Evolutionary conservation across 2,888 invertebrate genomes (phyloP), one percentile per base, ranked within the genome.

Genomic region (Chironomus riparius): DNA sequence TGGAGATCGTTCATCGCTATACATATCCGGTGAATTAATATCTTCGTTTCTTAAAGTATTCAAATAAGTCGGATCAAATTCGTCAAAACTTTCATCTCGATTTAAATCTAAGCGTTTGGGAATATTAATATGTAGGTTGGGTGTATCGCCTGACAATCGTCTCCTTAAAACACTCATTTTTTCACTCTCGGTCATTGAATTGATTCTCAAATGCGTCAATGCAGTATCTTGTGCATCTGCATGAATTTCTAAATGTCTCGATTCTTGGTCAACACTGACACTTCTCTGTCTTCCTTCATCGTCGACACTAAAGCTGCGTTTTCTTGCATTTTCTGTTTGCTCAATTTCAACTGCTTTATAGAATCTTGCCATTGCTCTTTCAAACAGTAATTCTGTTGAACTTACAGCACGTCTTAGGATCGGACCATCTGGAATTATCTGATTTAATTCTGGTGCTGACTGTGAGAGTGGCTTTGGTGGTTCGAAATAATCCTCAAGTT

Each of bases 391-490:
- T 81, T 94, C 94, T 0, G 92, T 91, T 2, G 93, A 93, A 81
- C 94, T 94, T 28, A 92, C 91, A 0, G 92, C 91, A 79, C 89
- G 87, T 38, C 92, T 87, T 48, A 93, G 83, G 1, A 85, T 83
- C 74, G 86, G 85, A 69, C 88, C 85, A 24, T 86, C 85, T 22
- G 88, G 87, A 68, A 88, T 86, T 79, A 89, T 87, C 70, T 87
- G 86, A 79, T 90, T 89, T 77, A 94, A 83, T 81, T 94, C 93
- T 0, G 94, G 94, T 12, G 93, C 90, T 0, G 94, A 94, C 72
- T 93, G 86, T 0, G 94, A 94, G 79, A 93, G 87, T 13, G 92
- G 92, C 4, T 94, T 93, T 65, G 93, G 90, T 65, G 93, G 90
- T 56, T 91, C 87, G 70, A 90, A 83, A 77, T 88, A 87, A 78